These are phyloP conservation scores for Deroplatys truncata DNA, from an alignment of 2,888 invertebrate genomes.

Conservation along the genomic window DNA sequence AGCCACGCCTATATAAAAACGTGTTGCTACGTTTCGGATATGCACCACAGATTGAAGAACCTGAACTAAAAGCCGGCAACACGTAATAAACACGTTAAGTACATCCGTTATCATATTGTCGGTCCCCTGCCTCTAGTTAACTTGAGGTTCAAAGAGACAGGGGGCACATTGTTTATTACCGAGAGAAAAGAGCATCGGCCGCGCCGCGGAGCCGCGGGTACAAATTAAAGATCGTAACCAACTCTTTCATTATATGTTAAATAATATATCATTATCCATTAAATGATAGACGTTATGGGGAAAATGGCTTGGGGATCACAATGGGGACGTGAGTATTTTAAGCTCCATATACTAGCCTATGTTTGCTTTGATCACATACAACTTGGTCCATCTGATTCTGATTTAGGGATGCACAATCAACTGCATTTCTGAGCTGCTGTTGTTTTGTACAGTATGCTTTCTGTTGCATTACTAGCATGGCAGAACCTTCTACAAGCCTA, in stretches of 20 bases:
- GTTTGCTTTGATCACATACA: neutral
- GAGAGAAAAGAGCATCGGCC: neutral
- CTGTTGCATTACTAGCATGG: no score
- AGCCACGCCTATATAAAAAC: no score
- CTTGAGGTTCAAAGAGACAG: neutral
- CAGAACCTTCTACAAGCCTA: no score
- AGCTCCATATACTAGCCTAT: neutral
- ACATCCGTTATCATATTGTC: neutral
- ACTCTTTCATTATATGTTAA: conserved; percentile 2
- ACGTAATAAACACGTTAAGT: neutral
- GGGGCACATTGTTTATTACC: neutral
- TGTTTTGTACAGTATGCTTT: neutral
- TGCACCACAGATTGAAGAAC: neutral
- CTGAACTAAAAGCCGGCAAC: neutral
- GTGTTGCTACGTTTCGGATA: neutral
- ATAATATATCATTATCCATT: conserved; percentile 1
- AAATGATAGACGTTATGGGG: neutral
- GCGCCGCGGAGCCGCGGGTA: neutral
- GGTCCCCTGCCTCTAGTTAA: neutral
- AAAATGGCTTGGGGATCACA: neutral
- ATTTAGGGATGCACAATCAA: neutral
- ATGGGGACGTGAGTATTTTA: neutral
- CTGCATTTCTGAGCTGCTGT: neutral
- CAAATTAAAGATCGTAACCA: neutral
- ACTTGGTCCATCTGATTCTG: neutral